Conservation (phyloP, 2,888 invertebrate species). For the Sceliomorpha sp. region DNA sequence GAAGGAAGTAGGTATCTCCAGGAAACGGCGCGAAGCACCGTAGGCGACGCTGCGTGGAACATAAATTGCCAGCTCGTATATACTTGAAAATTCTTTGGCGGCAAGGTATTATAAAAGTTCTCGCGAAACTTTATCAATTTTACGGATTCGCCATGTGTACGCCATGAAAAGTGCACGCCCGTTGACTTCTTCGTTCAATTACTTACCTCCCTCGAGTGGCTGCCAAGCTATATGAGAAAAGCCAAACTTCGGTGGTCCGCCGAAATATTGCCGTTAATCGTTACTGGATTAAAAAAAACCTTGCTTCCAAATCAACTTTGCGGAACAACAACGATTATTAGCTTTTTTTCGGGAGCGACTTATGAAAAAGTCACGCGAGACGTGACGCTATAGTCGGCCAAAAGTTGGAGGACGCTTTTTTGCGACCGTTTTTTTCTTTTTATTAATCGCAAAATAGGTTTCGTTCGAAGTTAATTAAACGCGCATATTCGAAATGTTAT, state of each 20-base stretch:
- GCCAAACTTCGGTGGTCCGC: constrained; percentile 23
- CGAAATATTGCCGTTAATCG: constrained; percentile 33
- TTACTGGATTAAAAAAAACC: too few relatives aligned
- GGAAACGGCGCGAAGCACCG: constrained; percentile 31
- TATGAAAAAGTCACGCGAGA: too few relatives aligned
- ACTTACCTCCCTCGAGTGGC: constrained; percentile 43
- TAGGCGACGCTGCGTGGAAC: constrained; percentile 59
- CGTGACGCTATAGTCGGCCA: too few relatives aligned
- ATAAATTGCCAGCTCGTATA: constrained; percentile 76
- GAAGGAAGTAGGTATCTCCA: constrained; percentile 14
- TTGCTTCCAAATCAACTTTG: too few relatives aligned
- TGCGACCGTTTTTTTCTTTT: too few relatives aligned
- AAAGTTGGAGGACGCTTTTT: too few relatives aligned
- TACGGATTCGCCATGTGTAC: constrained; percentile 72
- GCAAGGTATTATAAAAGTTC: constrained; percentile 78
- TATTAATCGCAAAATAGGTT: too few relatives aligned
- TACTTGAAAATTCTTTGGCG: constrained; percentile 73
- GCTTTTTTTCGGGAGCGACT: too few relatives aligned
- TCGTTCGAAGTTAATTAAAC: too few relatives aligned
- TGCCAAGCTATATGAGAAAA: constrained; percentile 45
- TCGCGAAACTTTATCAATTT: constrained; percentile 79
- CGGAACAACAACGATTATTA: too few relatives aligned
- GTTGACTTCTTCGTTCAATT: constrained; percentile 61
- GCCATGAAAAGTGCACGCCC: constrained; percentile 53
- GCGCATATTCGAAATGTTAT: too few relatives aligned